These are phyloP conservation scores for Drosophila vallismaia DNA, from an alignment of 2,888 invertebrate genomes.

Conservation along the genomic window DNA sequence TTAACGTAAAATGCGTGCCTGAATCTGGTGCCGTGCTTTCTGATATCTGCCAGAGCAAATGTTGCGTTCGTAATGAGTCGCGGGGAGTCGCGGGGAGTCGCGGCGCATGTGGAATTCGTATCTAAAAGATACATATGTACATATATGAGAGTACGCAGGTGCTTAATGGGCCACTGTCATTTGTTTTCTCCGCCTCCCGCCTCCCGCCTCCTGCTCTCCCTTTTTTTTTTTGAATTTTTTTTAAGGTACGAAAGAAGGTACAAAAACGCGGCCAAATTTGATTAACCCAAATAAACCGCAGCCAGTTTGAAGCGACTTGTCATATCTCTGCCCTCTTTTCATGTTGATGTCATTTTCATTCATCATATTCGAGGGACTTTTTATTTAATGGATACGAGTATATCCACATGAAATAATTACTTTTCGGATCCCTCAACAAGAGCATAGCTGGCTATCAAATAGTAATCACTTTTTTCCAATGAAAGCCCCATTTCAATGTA, in stretches of 20 bases:
- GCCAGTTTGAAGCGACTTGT: constrained; percentile 12
- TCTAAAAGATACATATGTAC: constrained; percentile 48
- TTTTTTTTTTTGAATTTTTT: neutral
- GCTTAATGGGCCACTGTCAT: constrained; percentile 55
- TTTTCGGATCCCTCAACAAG: neutral
- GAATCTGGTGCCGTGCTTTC: constrained; percentile 42
- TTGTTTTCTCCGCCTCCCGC: constrained; percentile 1
- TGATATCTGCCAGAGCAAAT: constrained; percentile 51
- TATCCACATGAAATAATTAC: neutral
- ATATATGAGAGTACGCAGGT: constrained; percentile 56
- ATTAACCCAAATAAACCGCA: constrained; percentile 63
- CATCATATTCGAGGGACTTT: constrained; percentile 47
- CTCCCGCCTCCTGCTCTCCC: neutral
- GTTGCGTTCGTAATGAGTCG: constrained; percentile 18
- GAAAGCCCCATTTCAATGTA: neutral
- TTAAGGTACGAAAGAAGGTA: constrained; percentile 40
- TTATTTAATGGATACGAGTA: constrained; percentile 31
- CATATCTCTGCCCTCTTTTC: constrained; percentile 27
- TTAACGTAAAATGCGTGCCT: constrained; percentile 68
- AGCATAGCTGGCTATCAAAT: neutral
- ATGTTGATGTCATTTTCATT: constrained; percentile 62
- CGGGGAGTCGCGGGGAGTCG: neutral
- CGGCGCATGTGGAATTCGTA: constrained; percentile 57
- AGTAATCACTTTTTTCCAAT: neutral
- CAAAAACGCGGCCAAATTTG: constrained; percentile 61